Evolutionary conservation across 1,140 invertebrate species (phyloP), one percentile per base, ranked within the genome.

Genomic region (Diorhabda carinulata): DNA sequence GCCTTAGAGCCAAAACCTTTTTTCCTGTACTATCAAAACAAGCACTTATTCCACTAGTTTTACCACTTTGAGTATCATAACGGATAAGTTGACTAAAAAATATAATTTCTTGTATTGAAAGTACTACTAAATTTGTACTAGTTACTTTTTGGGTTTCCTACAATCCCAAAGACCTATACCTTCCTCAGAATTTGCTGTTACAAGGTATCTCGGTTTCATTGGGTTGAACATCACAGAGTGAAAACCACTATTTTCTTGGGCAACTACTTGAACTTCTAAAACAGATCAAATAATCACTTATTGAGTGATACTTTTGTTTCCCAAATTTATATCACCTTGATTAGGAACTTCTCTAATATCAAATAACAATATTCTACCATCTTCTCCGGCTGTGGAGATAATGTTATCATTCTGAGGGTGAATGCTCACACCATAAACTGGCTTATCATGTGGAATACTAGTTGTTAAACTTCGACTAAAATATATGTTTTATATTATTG

Each of bases 161-260:
- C 95, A 83, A 79, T 98, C 96, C 93, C 94, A 97, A 8, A 97
- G 83, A 9, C 89, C 90, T 57, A 95, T 88, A 2, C 95, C 96
- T 76, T 96, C 91, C 72, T 93, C 91, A 3, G 92, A 89, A 84
- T 97, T 97, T 2, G 94, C 94, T 8, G 94, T 95, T 3, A 91
- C 92, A 43, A 98, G 78, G 69, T 94, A 87, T 76, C 90, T 84
- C 0, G 92, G 87, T 74, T 97, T 93, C 9, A 87, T 80, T 2
- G 95, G 95, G 82, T 96, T 95, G 79, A 93, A 96, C 87, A 92
- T 92, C 4, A 96, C 94, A 7, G 92, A 92, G 83, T 97, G 94
- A 84, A 96, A 96, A 25, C 93, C 87, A 57, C 87, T 87, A 64
- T 84, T 86, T 72, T 86, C 87, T 72, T 86, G 87, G 43, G 90